These are phyloP conservation scores for Noturus placidus DNA, from an alignment of 2,113 vertebrate genomes.

Conservation along the genomic window DNA sequence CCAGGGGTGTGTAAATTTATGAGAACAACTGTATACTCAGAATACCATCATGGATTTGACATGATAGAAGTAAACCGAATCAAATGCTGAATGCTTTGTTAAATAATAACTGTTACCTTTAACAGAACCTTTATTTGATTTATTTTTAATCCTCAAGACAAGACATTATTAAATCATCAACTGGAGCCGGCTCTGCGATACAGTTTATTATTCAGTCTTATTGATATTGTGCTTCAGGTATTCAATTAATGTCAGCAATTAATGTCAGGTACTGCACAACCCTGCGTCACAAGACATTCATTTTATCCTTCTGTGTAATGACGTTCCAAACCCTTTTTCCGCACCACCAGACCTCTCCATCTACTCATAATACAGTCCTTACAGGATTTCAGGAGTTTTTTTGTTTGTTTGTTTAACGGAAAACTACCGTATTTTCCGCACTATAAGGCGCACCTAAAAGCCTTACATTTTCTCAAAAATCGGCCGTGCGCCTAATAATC, in stretches of 20 bases:
- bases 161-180: conserved; percentile 3
- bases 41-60: neutral
- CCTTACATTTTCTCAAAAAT: too few species aligned
- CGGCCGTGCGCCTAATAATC: too few species aligned
- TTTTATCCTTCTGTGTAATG: neutral
- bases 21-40: neutral
- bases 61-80: neutral
- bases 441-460: too few species aligned
- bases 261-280: neutral
- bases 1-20: too few species aligned
- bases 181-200: neutral
- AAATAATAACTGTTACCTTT: neutral
- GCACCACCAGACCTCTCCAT: neutral
- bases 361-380: neutral
- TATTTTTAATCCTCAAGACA: neutral
- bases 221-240: neutral
- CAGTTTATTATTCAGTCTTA: conserved; percentile 3
- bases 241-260: neutral
- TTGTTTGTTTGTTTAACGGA: too few species aligned
- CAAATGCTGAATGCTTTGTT: neutral
- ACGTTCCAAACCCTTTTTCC: neutral
- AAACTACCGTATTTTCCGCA: too few species aligned
- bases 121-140: neutral
- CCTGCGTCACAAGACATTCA: neutral
- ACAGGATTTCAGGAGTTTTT: too few species aligned